phyloP scores from a whole-genome alignment of 2,113 vertebrate species.

The Cyanoramphus novaezelandiae region DNA sequence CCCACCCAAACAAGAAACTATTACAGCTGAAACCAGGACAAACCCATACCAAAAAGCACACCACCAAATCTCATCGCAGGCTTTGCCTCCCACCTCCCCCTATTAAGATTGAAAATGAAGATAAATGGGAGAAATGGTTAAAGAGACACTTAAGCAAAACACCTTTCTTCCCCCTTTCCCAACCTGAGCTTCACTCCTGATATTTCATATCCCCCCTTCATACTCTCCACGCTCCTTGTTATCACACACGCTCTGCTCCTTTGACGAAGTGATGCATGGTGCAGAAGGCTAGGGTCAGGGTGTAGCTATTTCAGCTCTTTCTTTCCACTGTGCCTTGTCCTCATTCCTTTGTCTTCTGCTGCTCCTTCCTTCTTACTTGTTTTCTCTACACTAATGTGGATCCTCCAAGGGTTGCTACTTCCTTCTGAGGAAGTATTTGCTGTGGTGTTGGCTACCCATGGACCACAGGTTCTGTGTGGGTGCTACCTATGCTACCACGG shows the following conservation, averaged over 20 bases:
- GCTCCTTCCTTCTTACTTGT: background rate
- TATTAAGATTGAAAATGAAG: background rate
- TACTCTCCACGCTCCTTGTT: background rate
- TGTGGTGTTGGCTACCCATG: background rate
- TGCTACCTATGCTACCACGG: background rate
- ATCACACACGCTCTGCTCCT: background rate
- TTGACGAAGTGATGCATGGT: background rate
- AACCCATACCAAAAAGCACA: background rate
- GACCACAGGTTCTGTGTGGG: background rate
- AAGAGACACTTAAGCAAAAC: background rate
- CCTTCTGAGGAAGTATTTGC: background rate
- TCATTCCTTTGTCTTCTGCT: background rate
- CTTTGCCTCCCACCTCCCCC: fast-evolving
- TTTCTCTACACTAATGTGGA: fast-evolving
- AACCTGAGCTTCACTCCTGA: background rate
- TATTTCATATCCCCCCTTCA: background rate
- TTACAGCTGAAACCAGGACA: background rate
- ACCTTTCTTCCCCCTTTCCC: background rate
- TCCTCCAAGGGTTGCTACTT: background rate
- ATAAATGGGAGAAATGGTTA: fast-evolving
- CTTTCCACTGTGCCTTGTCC: background rate
- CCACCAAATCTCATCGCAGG: background rate
- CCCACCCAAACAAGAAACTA: background rate
- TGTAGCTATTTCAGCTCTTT: background rate
- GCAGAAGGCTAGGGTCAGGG: background rate